Evolutionary conservation across 2,797 vertebrate genomes (phyloP), one percentile per base, ranked within the genome.

Genomic region (Simalia tracyae): DNA sequence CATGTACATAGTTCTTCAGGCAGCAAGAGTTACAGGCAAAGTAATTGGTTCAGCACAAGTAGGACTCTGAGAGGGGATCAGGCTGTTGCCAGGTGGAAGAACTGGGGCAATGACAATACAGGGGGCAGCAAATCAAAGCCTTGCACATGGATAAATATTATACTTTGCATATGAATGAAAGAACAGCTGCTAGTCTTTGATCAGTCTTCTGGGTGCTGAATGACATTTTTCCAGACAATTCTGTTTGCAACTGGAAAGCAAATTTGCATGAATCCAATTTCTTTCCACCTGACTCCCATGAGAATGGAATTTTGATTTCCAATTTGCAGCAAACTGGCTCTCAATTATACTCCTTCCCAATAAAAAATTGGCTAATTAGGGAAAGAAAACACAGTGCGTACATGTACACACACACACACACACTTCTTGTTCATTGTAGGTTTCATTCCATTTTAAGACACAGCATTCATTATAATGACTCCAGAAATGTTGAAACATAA

Each of bases 211-310:
- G 56, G 19, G 28, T n/a, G 9, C 4, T 31, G 90, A 87, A 31
- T 89, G 91, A 89, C 36, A 61, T 92, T 92, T 85, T 46, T 85
- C 46, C 56, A 89, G 61, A 84, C 76, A 46, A 36, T 46, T 85
- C 59, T 92, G 76, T 66, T 92, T 89, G 56, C 28, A 87, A 54
- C 19, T 54, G 22, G 57, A 63, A 86, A 28, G 54, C 54, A 86
- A 54, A 89, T 86, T 26, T 72, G 84, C 88, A 89, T 85, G 72
- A 92, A 66, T 22, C 81, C 59, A 64, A 42, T 85, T 89, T 59
- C 31, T 36, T 36, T 36, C n/a, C 7, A 86, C 42, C 86, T n/a
- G 81, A 60, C 19, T 89, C 26, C 26, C 54, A 68, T 5, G 12
- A 63, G 64, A 92, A 86, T 59, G 54, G 28, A 68, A 60, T 59